phyloP scores from a whole-genome alignment of 2,888 invertebrate species.

The Cyaniris semiargus region DNA sequence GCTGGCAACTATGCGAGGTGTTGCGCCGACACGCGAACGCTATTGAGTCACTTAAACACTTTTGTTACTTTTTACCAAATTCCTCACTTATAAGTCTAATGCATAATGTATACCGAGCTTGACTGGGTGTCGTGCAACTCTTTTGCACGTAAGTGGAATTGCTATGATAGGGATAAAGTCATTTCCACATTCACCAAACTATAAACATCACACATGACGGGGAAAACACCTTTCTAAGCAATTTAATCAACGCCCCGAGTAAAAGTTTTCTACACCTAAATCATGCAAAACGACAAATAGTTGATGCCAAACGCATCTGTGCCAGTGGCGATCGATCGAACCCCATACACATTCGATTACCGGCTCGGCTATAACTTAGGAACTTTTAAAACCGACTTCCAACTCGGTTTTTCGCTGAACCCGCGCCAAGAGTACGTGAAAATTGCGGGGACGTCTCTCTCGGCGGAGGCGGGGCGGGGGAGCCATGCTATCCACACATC shows the following conservation, averaged over 20 bases:
- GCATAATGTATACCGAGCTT: not conserved
- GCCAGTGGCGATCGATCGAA: constrained; percentile 36
- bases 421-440: constrained; percentile 47
- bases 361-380: constrained; percentile 45
- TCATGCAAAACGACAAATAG: constrained; percentile 34
- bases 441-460: constrained; percentile 42
- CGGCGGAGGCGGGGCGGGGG: constrained; percentile 40
- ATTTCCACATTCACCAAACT: not conserved
- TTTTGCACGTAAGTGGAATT: not conserved
- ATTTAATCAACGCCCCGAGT: constrained; percentile 13
- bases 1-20: constrained; percentile 24
- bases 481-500: constrained; percentile 33
- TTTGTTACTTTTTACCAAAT: constrained; percentile 22
- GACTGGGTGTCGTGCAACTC: not conserved
- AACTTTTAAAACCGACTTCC: constrained; percentile 44
- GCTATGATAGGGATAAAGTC: not conserved
- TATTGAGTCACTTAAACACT: constrained; percentile 28
- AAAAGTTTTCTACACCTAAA: constrained; percentile 29
- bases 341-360: constrained; percentile 43
- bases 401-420: constrained; percentile 44
- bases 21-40: constrained; percentile 25
- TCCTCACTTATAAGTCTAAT: not conserved
- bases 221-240: not conserved
- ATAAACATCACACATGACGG: not conserved
- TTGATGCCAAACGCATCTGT: constrained; percentile 33